Evolutionary conservation across 2,888 invertebrate species (phyloP), one percentile per base, ranked within the genome.

Genomic region (Chouioia cunea): DNA sequence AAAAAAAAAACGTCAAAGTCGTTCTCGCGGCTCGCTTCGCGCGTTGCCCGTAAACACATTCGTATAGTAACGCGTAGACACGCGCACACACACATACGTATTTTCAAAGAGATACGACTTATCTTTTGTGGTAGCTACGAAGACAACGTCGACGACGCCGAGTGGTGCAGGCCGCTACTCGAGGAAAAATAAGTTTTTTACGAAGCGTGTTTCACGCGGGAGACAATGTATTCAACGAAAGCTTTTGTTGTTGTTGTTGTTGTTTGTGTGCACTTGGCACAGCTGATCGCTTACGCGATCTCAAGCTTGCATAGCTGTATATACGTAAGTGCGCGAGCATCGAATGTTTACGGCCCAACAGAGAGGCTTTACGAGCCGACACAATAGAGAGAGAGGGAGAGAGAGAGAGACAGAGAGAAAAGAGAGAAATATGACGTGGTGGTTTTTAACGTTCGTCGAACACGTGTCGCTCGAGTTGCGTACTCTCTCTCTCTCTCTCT

Each of bases 31-130:
- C 4, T 16, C 14, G 44, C 62, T 43, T 20, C 15, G n/a, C 63
- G 12, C 27, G 44, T 56, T 27, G 20, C 4, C 20, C 47, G 43
- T 18, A 63, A 18, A 57, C 56, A 27, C 27, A 27, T 27, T 27
- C 27, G 27, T 27, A 27, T 27, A 27, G 27, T 27, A n/a, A n/a
- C n/a, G 27, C 16, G 27, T 18, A 22, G 3, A 23, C 8, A 43
- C n/a, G 47, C 20, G 50, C 27, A 6, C 27, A 27, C 6, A n/a
- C 47, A 27, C 15, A 36, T 48, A 65, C 64, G 64, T 65, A 18
- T 65, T 57, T 65, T 43, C 57, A 48, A n/a, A 8, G 65, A 47
- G 65, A 65, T 57, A 65, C 22, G 43, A 36, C 56, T 65, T 65
- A 65, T 65, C 65, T 56, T 18, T 63, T 27, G 27, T 16, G 36